Evolutionary conservation across 2,888 invertebrate species (phyloP), one percentile per base, ranked within the genome.

Genomic region (Pseudanteris insignis): DNA sequence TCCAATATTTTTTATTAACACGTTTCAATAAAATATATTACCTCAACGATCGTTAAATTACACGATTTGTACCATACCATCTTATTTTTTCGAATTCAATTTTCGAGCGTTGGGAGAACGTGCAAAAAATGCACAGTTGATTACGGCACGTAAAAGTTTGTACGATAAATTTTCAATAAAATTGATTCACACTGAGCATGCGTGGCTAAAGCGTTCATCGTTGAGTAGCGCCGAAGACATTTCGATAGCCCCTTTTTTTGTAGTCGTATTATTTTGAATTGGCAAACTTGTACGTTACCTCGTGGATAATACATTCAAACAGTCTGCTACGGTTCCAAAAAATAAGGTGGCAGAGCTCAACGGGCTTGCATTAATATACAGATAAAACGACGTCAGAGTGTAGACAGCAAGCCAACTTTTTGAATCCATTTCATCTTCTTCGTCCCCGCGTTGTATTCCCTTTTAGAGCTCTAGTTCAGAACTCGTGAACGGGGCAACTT

Each of bases 401-500:
- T 21, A 34, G 51, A 51, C 36, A 29, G 28, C 30, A 25, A 29
- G 24, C 18, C 12, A 59, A 59, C 55, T 55, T 55, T 41, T 46
- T 24, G 29, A 47, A 47, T 40, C 47, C 40, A 41, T 50, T 59
- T 51, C 34, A 28, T 33, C 25, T 37, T 59, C 41, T 34, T 51
- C 38, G 30, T 47, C 32, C 25, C 9, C 29, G 10, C 29, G 40
- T 29, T 41, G 53, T 46, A 53, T 51, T 28, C 21, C 36, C 47
- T 41, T 53, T 44, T 59, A 15, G 33, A 18, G n/a, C n/a, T n/a
- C n/a, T n/a, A 46, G 46, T 48, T 48, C 30, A 15, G 29, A 53
- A 53, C 47, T 59, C 47, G 53, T 47, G 46, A 59, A 47, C 47
- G 51, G 44, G 34, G 30, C 24, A 18, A 38, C 53, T 53, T 36